Evolutionary conservation across 2,888 invertebrate species (phyloP).

Genomic region (Ormyrus rosae): DNA sequence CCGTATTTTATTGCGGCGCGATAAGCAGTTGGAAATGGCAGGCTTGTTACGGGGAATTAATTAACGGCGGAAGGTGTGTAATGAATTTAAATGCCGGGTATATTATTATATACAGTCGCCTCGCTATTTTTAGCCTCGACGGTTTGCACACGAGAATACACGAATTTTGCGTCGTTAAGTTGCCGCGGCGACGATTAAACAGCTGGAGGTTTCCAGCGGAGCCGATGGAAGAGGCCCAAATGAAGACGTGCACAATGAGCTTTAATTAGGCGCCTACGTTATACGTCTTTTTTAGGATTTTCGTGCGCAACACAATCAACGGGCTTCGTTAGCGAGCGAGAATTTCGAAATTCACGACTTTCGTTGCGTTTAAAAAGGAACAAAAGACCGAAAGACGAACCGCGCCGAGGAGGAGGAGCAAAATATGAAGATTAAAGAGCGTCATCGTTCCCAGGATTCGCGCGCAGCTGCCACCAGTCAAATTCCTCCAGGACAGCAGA

Average conservation of each 20-base stretch:
- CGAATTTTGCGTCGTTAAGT: no score
- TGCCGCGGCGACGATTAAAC: no score
- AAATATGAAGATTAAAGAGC: constrained; percentile 3
- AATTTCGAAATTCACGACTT: constrained; percentile 8
- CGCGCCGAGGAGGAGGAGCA: neutral
- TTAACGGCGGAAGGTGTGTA: no score
- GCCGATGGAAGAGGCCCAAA: no score
- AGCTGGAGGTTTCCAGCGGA: no score
- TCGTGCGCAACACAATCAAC: neutral
- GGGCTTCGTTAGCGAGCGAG: constrained; percentile 6
- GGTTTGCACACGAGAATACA: no score
- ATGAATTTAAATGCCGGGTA: no score
- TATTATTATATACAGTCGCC: no score
- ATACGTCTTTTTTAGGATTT: neutral
- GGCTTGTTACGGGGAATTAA: no score
- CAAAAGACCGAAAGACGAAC: neutral
- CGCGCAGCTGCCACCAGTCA: constrained; percentile 12
- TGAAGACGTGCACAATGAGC: neutral
- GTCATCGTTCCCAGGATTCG: neutral
- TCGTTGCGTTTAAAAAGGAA: neutral
- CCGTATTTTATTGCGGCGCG: no score
- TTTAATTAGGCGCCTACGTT: neutral
- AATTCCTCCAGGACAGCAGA: neutral
- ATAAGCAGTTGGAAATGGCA: no score
- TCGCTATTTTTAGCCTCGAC: no score